Evolutionary conservation across 37 sponge, comb jelly and placozoan genomes (phyloP), one percentile per base, ranked within the genome.

Genomic region (Mnemiopsis leidyi): DNA sequence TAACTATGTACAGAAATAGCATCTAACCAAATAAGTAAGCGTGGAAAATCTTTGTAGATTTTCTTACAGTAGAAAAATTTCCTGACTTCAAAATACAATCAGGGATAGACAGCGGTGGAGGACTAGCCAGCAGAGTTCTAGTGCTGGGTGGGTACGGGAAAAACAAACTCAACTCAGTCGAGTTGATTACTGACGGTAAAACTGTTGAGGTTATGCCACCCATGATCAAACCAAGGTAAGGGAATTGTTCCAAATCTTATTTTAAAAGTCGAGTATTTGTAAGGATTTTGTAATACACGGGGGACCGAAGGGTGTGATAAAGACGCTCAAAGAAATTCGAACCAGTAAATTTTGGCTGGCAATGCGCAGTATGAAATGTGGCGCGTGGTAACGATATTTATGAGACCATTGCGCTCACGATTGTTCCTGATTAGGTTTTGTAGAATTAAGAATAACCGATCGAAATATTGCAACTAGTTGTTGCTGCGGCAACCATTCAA

Each of bases 151-250:
- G 75, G 5, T 71, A 71, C 75, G 75, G 75, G 20, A n/a, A 5
- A 71, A 71, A 71, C 75, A 71, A 71, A 71, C 75, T 71, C 30
- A 23, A 5, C 30, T 71, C 75, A 18, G 75, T 71, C 2, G 75
- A 71, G 20, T 24, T 71, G 7, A 71, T 71, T 23, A 28, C 25
- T 29, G 30, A 71, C 20, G 75, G 75, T 5, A 13, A 18, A 48
- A 18, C 61, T 48, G 61, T 48, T 5, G 61, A 48, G 13, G 13
- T 18, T 48, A 48, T 48, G 61, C 61, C 61, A 13, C 61, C 61
- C 5, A 48, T 48, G 61, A 18, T 48, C 9, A 48, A 48, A 48
- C 61, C 61, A 48, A 48, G 61, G 61, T 48, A 13, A 48, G 61
- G 9, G 61, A 48, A 13, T n/a, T n/a, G n/a, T n/a, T n/a, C n/a